Conservation (phyloP, 2,797 vertebrate genomes). For the Argya squamiceps region DNA sequence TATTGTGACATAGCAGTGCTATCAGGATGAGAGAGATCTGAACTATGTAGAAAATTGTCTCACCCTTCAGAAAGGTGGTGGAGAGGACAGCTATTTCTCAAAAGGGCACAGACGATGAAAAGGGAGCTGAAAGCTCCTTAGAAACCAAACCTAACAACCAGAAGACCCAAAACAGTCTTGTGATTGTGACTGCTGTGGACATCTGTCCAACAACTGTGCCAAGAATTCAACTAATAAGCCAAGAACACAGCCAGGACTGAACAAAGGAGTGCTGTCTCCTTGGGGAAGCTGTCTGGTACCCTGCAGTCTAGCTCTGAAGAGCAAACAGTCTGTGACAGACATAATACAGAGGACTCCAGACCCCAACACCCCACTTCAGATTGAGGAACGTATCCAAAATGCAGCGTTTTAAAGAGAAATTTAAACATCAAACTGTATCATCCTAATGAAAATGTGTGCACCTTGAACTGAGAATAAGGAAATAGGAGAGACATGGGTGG, state of each 20-base stretch:
- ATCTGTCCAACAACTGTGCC: conserved; percentile 62
- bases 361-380: background rate
- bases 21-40: background rate
- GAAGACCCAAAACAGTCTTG: conserved; percentile 49
- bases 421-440: background rate
- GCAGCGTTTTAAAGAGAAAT: background rate
- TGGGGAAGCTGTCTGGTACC: conserved; percentile 31
- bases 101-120: conserved; percentile 23
- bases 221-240: conserved; percentile 50
- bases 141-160: conserved; percentile 56
- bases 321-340: background rate
- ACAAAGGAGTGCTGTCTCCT: conserved; percentile 56
- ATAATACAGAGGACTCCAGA: background rate
- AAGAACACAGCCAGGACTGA: conserved; percentile 18
- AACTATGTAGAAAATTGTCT: background rate
- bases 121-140: conserved; percentile 2
- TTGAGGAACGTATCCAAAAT: background rate
- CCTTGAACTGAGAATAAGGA: background rate
- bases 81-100: conserved; percentile 20
- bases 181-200: conserved; percentile 41
- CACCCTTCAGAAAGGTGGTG: background rate
- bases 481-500: background rate
- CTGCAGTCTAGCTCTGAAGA: background rate
- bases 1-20: background rate
- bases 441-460: background rate